Evolutionary conservation across 2,113 vertebrate species (phyloP).

Genomic region (Cromileptes altivelis): DNA sequence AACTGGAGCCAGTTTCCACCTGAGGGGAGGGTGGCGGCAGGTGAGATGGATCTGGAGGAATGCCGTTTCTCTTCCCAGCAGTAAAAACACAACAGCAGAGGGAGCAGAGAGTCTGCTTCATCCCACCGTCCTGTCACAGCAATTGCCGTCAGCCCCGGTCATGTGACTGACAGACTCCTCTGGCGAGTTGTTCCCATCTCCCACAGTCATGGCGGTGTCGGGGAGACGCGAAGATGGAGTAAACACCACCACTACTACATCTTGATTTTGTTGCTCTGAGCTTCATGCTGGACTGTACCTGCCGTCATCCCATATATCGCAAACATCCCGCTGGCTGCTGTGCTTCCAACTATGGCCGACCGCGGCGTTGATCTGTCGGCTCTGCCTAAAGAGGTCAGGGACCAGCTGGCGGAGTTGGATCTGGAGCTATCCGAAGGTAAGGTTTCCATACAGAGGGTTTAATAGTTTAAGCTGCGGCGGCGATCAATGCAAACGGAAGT

Average conservation of each 20-base stretch:
- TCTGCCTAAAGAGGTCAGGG: slow-evolving; percentile 92
- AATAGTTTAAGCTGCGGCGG: background rate
- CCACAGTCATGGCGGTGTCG: slow-evolving; percentile 84
- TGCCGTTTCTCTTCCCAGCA: background rate
- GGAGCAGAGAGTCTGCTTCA: slow-evolving; percentile 54
- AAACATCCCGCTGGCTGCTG: slow-evolving; percentile 56
- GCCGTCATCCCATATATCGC: slow-evolving; percentile 29
- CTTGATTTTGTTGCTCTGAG: slow-evolving; percentile 34
- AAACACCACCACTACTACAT: slow-evolving; percentile 39
- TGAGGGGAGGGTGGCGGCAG: slow-evolving; percentile 23
- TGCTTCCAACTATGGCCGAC: slow-evolving; percentile 86
- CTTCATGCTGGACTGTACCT: slow-evolving; percentile 57
- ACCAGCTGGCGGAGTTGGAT: slow-evolving; percentile 96
- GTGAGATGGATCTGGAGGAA: slow-evolving; percentile 6
- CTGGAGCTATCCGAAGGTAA: slow-evolving; percentile 97
- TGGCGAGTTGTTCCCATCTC: slow-evolving; percentile 73
- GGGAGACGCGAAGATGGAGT: slow-evolving; percentile 78
- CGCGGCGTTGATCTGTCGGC: slow-evolving; percentile 87
- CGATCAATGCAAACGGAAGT: background rate
- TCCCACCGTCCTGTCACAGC: slow-evolving; percentile 41
- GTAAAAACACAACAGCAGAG: slow-evolving; percentile 67
- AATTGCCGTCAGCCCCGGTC: slow-evolving; percentile 60
- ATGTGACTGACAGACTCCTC: slow-evolving; percentile 77
- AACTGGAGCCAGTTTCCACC: background rate
- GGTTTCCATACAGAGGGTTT: slow-evolving; percentile 18